Percentiles rank a stretch among this genome's conserved stretches.
Evolutionary conservation across 1,140 invertebrate genomes (phyloP).

Genomic region (Wasmannia auropunctata): DNA sequence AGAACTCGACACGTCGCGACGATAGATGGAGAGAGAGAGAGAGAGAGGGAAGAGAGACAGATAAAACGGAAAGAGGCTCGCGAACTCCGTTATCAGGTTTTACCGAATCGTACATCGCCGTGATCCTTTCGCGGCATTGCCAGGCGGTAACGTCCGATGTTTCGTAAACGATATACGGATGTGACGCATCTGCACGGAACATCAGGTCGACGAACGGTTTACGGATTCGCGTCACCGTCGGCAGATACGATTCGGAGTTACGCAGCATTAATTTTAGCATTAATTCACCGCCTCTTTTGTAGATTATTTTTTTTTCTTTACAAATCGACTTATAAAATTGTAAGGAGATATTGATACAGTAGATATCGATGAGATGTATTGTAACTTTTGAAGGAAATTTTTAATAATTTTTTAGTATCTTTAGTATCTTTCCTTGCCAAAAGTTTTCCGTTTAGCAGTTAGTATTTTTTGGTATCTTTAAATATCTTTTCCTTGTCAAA

Average conservation of each 20-base stretch:
- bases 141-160: conserved; percentile 25
- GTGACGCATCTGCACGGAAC: conserved; percentile 25
- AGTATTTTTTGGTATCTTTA: too few relatives aligned
- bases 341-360: neutral
- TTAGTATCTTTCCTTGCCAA: too few relatives aligned
- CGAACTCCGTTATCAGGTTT: conserved; percentile 29
- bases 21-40: neutral
- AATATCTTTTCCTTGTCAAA: neutral
- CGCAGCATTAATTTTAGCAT: neutral
- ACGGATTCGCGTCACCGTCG: neutral
- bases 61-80: conserved; percentile 34
- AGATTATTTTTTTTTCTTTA: neutral
- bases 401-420: too few relatives aligned
- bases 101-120: conserved; percentile 11
- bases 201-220: conserved; percentile 24
- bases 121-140: conserved; percentile 17
- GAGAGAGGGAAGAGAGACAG: neutral
- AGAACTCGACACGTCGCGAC: neutral
- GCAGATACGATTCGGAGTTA: neutral
- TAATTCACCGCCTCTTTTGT: neutral
- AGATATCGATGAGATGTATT: neutral
- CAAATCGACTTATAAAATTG: neutral
- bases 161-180: conserved; percentile 39
- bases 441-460: too few relatives aligned
- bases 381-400: neutral